These are phyloP conservation scores for Betta splendens DNA, from an alignment of 2,797 vertebrate genomes.

Conservation along the genomic window DNA sequence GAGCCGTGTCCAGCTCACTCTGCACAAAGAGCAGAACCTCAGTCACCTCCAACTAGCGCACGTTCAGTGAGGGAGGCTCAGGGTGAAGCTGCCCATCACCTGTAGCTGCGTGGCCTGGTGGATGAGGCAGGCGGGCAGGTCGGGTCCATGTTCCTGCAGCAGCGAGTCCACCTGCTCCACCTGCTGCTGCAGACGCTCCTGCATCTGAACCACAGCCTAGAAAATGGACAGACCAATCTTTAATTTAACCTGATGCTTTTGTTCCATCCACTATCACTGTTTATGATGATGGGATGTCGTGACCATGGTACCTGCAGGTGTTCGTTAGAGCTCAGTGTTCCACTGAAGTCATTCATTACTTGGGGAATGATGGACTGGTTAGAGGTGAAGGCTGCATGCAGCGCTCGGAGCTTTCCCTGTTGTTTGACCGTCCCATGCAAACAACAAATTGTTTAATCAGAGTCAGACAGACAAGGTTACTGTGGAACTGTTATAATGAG, in stretches of 20 bases:
- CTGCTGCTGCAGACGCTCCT: conserved; percentile 75
- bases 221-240: background rate
- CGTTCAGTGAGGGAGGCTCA: no score
- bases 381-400: conserved; percentile 85
- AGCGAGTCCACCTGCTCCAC: conserved; percentile 78
- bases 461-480: background rate
- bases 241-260: background rate
- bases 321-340: conserved; percentile 54
- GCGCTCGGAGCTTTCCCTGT: conserved; percentile 82
- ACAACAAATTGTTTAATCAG: background rate
- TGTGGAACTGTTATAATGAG: no score
- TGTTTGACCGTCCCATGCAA: conserved; percentile 45
- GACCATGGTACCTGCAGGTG: conserved; percentile 83
- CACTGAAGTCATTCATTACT: conserved; percentile 62
- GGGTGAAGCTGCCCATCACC: conserved; percentile 75
- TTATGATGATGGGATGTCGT: background rate
- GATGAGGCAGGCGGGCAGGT: conserved; percentile 69
- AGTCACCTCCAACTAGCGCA: no score
- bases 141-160: conserved; percentile 72
- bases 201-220: conserved; percentile 49
- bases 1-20: conserved; percentile 82
- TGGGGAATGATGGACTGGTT: conserved; percentile 78
- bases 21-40: no score
- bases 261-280: no score
- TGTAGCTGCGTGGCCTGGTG: conserved; percentile 83